Evolutionary conservation across 1,140 invertebrate genomes (phyloP), one percentile per base, ranked within the genome.

Genomic region (Leptoteleia sp.): DNA sequence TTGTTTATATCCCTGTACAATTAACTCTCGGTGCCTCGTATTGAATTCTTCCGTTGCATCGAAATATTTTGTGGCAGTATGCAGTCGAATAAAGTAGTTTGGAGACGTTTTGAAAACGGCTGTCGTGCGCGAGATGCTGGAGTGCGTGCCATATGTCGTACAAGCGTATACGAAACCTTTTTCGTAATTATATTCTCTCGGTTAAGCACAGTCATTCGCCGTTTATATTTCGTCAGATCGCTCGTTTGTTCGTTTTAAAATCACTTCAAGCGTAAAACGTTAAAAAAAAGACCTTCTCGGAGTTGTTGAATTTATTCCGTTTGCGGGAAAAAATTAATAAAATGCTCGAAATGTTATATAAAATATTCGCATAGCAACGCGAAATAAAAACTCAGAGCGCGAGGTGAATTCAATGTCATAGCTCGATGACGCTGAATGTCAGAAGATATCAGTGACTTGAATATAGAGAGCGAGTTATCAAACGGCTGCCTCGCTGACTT

Each of bases 71-170:
- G 1, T 33, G 15, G 8, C 33, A 16, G 5, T 15, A 1, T 11
- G 12, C 17, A 37, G 22, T 9, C 47, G 29, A 33, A 16, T 13
- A 40, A 57, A 42, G 22, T 42, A 57, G 37, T 42, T 29, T n/a
- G 52, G 52, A 17, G 9, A 42, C 13, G 25, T 42, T 57, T 31
- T 8, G 12, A 40, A 45, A 12, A 62, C 43, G 50, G 15, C 38
- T 12, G 19, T 35, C 35, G 15, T 9, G 50, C 33, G 38, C 35
- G 33, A 48, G 57, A 57, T 43, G 33, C 4, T n/a, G 22, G 35
- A 31, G 13, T 65, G 47, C 7, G 7, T 8, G 37, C 61, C 35
- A 65, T 65, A 65, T 65, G 61, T 65, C 22, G 47, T 4, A 29
- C 47, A 43, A 65, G 37, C 47, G 22, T 25, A 17, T 13, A 31